A percentile compares a stretch with the other conserved stretches of the same genome.
These are phyloP conservation scores for Eulemur coronatus DNA, from an alignment of 2,797 vertebrate species.

Conservation along the genomic window DNA sequence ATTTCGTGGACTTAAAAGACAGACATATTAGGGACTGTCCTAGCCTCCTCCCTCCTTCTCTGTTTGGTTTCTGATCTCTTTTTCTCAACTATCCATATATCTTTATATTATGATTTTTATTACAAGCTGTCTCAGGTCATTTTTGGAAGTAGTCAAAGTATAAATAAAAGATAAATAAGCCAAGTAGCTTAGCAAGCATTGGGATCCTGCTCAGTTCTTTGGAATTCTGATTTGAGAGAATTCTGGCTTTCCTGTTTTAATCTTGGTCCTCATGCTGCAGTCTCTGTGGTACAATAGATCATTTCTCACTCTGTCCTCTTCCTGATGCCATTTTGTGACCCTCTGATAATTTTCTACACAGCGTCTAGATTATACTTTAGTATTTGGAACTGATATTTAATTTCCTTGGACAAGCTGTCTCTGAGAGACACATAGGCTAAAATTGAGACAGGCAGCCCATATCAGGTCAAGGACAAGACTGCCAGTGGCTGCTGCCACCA, in stretches of 20 bases:
- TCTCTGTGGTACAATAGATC: background rate
- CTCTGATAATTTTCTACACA: background rate
- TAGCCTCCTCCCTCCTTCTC: background rate
- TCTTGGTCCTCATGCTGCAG: background rate
- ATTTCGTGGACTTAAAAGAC: background rate
- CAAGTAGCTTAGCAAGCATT: background rate
- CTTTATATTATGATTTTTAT: background rate
- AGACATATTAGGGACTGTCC: background rate
- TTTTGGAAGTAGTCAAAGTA: background rate
- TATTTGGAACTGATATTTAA: background rate
- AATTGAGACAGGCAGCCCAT: background rate
- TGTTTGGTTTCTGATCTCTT: background rate
- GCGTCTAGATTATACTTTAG: background rate
- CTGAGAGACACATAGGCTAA: background rate
- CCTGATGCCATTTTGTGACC: background rate
- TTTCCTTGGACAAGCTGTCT: background rate
- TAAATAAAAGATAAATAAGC: slow-evolving; percentile 30
- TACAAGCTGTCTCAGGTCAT: background rate
- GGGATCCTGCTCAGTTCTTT: background rate
- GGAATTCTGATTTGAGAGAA: background rate
- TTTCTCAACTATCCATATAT: background rate
- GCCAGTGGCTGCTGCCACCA: accelerated
- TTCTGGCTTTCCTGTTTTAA: background rate
- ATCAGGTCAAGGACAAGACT: background rate
- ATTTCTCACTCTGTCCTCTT: background rate